Evolutionary conservation across 2,113 vertebrate species (phyloP), one percentile per base, ranked within the genome.

Genomic region (Albula goreensis): DNA sequence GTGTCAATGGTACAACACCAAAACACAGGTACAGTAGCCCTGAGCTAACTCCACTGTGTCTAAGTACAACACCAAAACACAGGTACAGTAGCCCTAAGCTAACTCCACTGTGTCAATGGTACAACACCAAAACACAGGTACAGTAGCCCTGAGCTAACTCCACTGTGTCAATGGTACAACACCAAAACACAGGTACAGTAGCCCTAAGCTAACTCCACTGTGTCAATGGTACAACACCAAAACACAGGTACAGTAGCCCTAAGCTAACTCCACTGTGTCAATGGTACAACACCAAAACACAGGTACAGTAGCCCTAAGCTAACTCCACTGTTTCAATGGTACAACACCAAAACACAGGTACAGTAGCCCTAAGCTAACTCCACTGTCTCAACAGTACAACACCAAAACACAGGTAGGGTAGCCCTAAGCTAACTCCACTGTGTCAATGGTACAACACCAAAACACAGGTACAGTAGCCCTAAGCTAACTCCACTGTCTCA

Each of bases 341-440:
- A 94, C 92, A 96, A 98, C 90, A 88, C 13, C 49, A 92, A 89
- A 80, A 96, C 95, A 12, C 94, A 95, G 96, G 97, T 97, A 56
- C 41, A 51, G 60, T 41, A 17, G 48, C 4, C 10, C 10, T 11
- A 4, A 66, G 60, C 60, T 4, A 41, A 41, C 31, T 41, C 31
- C 31, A 41, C 31, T 41, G 31, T 41, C 0, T 41, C 31, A 1
- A 41, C 17, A 19, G 60, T 4, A 5, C 53, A 56, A 56, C 60
- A 8, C 2, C 22, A 66, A 5, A 66, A 63, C 60, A 63, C 60
- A 63, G 60, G 17, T 63, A 63, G 15, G 2, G 60, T 63, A 63
- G 17, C 31, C 31, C 31, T 41, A 19, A 6, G 22, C 15, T 19
- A 63, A 19, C 6, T 2, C 56, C 11, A 15, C 60, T 19, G 15